Percentiles rank a stretch among this genome's conserved stretches.
Conservation (phyloP, 2,113 vertebrate species). For the Odontesthes bonariensis region DNA sequence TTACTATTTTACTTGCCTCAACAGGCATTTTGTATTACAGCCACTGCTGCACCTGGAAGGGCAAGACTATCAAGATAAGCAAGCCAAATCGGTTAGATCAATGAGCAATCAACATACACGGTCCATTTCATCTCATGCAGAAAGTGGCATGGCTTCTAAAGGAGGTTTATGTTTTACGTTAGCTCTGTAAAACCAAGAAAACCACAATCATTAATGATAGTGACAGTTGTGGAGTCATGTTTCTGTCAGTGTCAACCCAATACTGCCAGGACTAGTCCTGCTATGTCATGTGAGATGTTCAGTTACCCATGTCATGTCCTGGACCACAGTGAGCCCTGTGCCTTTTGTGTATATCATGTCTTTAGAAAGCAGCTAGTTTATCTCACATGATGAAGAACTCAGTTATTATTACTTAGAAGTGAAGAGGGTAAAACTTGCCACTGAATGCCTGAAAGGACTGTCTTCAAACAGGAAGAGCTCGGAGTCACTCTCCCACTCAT, state of each 20-base stretch:
- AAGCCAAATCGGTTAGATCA: conserved; percentile 9
- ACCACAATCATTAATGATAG: neutral
- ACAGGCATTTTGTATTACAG: neutral
- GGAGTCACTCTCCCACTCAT: conserved; percentile 76
- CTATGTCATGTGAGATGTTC: neutral
- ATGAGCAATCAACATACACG: neutral
- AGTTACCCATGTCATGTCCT: too few species aligned
- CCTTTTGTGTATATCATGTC: too few species aligned
- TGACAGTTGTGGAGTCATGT: neutral
- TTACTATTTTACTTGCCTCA: neutral
- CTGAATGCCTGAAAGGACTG: conserved; percentile 46
- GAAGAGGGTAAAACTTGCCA: conserved; percentile 69
- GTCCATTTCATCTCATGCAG: neutral
- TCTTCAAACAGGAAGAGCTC: conserved; percentile 67
- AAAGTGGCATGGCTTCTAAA: neutral
- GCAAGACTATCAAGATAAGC: neutral
- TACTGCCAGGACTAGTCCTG: neutral
- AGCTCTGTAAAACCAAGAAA: neutral
- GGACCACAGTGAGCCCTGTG: too few species aligned
- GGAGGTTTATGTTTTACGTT: conserved; percentile 2
- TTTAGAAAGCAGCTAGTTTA: neutral
- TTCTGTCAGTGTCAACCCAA: neutral
- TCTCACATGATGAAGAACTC: neutral
- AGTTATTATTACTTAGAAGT: neutral
- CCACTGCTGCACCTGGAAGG: neutral